These are phyloP conservation scores for Enteromius thamalakanensis DNA, from an alignment of 2,797 vertebrate genomes.

Conservation along the genomic window DNA sequence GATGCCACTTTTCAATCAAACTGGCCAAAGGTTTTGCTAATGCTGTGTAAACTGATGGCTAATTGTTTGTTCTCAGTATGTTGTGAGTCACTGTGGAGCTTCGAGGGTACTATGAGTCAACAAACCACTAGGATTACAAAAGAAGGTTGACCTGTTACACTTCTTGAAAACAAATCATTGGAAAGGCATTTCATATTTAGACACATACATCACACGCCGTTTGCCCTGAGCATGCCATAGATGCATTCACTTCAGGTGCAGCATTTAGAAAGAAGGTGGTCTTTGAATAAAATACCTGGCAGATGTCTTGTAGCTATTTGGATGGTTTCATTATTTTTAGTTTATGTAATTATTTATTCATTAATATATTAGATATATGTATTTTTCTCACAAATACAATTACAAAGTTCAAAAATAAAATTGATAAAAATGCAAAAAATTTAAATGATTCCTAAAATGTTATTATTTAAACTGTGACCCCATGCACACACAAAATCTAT, in stretches of 20 bases:
- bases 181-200: conserved; percentile 42
- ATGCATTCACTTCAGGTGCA: neutral
- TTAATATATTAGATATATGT: neutral
- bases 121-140: conserved; percentile 33
- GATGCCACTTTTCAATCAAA: conserved; percentile 33
- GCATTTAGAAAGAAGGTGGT: neutral
- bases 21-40: too few species aligned
- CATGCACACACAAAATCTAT: too few species aligned
- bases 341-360: neutral
- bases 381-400: too few species aligned
- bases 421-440: too few species aligned
- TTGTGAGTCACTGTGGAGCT: conserved; percentile 14
- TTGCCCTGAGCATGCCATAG: neutral
- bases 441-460: too few species aligned
- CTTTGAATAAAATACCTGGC: conserved; percentile 9
- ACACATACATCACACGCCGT: conserved; percentile 1
- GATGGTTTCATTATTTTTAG: neutral
- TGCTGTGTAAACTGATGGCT: conserved; percentile 25
- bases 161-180: conserved; percentile 41
- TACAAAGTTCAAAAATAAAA: too few species aligned
- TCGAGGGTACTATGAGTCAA: conserved; percentile 1
- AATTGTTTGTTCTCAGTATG: conserved; percentile 19
- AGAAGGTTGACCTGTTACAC: conserved; percentile 27
- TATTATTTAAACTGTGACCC: too few species aligned
- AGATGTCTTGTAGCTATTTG: conserved; percentile 6